Conservation (phyloP, 2,797 vertebrate genomes). For the Gymnothorax reevesii region DNA sequence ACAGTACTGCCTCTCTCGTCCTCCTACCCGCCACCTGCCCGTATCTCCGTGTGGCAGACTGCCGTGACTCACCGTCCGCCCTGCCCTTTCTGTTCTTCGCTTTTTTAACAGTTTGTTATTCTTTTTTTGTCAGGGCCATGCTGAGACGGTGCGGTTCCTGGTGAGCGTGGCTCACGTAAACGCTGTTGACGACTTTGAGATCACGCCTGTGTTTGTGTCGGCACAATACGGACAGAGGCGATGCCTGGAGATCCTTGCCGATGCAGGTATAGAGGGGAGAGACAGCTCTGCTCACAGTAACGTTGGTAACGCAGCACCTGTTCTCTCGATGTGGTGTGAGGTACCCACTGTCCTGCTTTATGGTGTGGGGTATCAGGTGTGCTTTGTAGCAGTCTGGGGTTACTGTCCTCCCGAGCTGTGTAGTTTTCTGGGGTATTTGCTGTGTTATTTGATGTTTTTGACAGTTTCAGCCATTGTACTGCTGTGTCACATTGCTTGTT, state of each 20-base stretch:
- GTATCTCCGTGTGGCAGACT: background rate
- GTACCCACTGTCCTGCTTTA: background rate
- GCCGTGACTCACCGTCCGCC: background rate
- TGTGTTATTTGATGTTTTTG: background rate
- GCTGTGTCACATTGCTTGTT: too few species aligned
- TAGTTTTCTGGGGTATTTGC: background rate
- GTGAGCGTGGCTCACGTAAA: slow-evolving; percentile 67
- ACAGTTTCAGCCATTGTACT: too few species aligned
- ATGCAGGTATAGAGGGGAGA: slow-evolving; percentile 59
- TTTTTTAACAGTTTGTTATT: background rate
- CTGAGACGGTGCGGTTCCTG: slow-evolving; percentile 70
- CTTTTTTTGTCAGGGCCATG: slow-evolving; percentile 60
- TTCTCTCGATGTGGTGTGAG: background rate
- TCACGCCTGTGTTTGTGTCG: slow-evolving; percentile 82
- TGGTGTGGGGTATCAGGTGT: background rate
- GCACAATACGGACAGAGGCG: slow-evolving; percentile 81
- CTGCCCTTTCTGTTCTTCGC: background rate
- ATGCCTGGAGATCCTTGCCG: slow-evolving; percentile 71
- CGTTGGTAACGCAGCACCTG: background rate
- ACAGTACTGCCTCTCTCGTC: background rate
- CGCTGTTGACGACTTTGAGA: slow-evolving; percentile 76
- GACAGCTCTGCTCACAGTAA: background rate
- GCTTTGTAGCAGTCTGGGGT: too few species aligned
- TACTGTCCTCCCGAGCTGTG: background rate
- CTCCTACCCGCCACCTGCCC: background rate